Evolutionary conservation across 1,140 invertebrate species (phyloP).

Genomic region (Stegodyphus dumicola): DNA sequence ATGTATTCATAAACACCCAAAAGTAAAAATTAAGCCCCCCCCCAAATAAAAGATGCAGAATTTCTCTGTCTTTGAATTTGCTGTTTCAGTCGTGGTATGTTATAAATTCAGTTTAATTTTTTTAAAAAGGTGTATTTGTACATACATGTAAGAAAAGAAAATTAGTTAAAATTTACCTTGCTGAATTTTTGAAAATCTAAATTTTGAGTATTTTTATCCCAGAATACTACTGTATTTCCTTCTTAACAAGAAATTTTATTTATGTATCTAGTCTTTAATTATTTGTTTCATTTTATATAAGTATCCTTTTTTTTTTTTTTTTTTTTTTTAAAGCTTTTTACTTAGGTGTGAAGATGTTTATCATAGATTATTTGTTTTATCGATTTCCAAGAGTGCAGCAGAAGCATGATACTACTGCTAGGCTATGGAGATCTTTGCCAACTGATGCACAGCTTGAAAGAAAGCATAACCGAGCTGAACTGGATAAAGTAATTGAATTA

Average conservation of each 20-base stretch:
- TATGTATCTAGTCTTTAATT: not conserved
- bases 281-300: not conserved
- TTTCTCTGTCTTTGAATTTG: too few relatives aligned
- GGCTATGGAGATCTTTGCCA: conserved; percentile 68
- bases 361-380: conserved; percentile 69
- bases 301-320: not conserved
- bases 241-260: not conserved
- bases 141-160: too few relatives aligned
- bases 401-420: conserved; percentile 68
- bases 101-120: too few relatives aligned
- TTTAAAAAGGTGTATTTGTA: too few relatives aligned
- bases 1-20: too few relatives aligned
- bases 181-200: too few relatives aligned
- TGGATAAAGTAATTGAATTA: conserved; percentile 64
- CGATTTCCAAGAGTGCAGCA: conserved; percentile 68
- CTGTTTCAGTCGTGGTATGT: too few relatives aligned
- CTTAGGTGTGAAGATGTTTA: conserved; percentile 69
- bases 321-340: conserved; percentile 64
- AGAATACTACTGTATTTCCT: not conserved
- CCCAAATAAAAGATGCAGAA: too few relatives aligned
- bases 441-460: conserved; percentile 68
- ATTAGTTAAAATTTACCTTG: too few relatives aligned
- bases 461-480: conserved; percentile 64
- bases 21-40: too few relatives aligned
- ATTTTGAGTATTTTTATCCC: too few relatives aligned